phyloP scores from a whole-genome alignment of 64 coral and sea anemone genomes.

The Catalaphyllia jardinei region DNA sequence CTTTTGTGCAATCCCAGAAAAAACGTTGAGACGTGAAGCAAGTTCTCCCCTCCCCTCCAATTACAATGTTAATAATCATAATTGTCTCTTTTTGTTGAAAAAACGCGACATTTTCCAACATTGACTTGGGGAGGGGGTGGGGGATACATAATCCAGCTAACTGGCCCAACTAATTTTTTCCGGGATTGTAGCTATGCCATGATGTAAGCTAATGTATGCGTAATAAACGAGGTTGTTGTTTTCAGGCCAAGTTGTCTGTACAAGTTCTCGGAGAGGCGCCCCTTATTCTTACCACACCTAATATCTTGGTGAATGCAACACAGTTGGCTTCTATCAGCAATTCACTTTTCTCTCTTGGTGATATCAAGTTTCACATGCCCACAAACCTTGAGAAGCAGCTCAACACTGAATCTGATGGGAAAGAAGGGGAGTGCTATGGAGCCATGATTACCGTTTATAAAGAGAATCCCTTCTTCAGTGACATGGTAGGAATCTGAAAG shows the following conservation, averaged over 20 bases:
- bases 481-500: conserved; percentile 3
- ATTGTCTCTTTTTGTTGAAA: no score
- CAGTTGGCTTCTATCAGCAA: not conserved
- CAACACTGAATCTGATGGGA: not conserved
- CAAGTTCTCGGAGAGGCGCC: conserved; percentile 39
- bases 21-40: no score
- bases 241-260: conserved; percentile 17
- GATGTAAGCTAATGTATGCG: no score
- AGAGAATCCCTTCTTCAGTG: conserved; percentile 41
- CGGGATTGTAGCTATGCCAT: no score
- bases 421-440: conserved; percentile 1
- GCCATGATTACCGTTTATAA: conserved; percentile 45
- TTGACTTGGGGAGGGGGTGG: no score
- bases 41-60: no score
- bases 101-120: no score
- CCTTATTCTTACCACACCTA: not conserved
- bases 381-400: conserved; percentile 38
- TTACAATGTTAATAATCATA: no score
- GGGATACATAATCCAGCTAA: no score
- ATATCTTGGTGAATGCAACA: conserved; percentile 12
- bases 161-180: no score
- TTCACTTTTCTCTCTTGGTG: not conserved
- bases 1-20: no score
- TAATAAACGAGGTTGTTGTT: not conserved
- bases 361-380: conserved; percentile 48